phyloP scores from a whole-genome alignment of 2,888 invertebrate genomes.

The Himalopsyche japonica region DNA sequence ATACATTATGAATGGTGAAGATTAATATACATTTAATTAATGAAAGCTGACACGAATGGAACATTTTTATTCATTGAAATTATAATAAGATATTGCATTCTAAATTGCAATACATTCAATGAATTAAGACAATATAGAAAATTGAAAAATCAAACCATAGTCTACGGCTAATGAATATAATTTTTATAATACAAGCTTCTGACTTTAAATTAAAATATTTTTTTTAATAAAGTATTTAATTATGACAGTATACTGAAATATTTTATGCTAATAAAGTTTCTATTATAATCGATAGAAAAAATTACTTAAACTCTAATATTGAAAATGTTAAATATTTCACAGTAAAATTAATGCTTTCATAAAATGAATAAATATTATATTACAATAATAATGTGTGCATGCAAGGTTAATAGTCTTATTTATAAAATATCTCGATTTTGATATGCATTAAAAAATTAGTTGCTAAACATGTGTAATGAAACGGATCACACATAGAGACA shows the following conservation, averaged over 20 bases:
- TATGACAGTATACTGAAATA: not conserved
- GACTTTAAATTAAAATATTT: too few relatives aligned
- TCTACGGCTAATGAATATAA: too few relatives aligned
- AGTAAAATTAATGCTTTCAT: not conserved
- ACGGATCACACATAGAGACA: too few relatives aligned
- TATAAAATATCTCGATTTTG: not conserved
- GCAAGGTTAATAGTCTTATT: not conserved
- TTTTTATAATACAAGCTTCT: not conserved
- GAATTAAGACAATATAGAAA: too few relatives aligned
- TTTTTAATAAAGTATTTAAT: not conserved
- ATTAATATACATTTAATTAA: too few relatives aligned
- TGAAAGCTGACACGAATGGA: too few relatives aligned
- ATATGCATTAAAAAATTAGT: not conserved
- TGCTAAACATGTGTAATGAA: not conserved
- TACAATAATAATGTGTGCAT: not conserved
- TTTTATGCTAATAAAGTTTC: not conserved
- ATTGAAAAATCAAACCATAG: too few relatives aligned
- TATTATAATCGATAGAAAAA: not conserved
- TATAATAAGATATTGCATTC: too few relatives aligned
- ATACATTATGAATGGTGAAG: too few relatives aligned
- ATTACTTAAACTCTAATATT: too few relatives aligned
- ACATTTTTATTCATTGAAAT: too few relatives aligned
- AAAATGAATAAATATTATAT: not conserved
- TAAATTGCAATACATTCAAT: too few relatives aligned
- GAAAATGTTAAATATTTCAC: not conserved